These are phyloP conservation scores for Anolis apletophallus DNA, from an alignment of 2,797 vertebrate species.

Conservation along the genomic window DNA sequence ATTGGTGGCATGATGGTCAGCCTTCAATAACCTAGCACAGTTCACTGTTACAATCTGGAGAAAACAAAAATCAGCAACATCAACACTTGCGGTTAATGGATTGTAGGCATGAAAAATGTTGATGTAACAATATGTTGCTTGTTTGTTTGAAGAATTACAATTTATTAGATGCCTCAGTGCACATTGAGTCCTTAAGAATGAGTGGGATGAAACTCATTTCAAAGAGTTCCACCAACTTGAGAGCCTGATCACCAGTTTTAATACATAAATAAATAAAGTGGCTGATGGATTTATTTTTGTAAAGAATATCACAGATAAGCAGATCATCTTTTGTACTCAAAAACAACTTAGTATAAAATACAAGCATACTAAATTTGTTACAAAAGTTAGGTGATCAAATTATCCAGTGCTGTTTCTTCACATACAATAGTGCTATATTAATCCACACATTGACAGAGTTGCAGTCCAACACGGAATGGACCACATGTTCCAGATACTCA, in stretches of 20 bases:
- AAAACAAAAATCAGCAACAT: neutral
- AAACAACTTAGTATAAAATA: neutral
- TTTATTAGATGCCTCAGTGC: conserved; percentile 9
- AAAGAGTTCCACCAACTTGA: neutral
- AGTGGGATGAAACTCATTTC: neutral
- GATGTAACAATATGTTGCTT: fast-evolving
- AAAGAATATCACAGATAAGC: neutral
- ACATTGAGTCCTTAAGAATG: neutral
- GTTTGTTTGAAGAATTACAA: fast-evolving
- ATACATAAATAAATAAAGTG: neutral
- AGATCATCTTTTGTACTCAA: neutral
- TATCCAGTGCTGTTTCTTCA: neutral
- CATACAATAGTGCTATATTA: neutral
- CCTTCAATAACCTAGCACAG: conserved; percentile 93
- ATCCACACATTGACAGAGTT: neutral
- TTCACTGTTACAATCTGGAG: conserved; percentile 94
- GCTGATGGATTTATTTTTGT: neutral
- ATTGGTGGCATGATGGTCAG: conserved; percentile 95
- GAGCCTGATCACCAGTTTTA: neutral
- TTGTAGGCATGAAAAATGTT: neutral
- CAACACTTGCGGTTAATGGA: neutral
- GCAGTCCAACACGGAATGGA: neutral
- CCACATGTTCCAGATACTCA: conserved; percentile 68
- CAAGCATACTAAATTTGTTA: neutral
- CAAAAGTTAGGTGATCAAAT: neutral